phyloP scores from a whole-genome alignment of 2,888 invertebrate genomes.

The Limnephilus rhombicus region DNA sequence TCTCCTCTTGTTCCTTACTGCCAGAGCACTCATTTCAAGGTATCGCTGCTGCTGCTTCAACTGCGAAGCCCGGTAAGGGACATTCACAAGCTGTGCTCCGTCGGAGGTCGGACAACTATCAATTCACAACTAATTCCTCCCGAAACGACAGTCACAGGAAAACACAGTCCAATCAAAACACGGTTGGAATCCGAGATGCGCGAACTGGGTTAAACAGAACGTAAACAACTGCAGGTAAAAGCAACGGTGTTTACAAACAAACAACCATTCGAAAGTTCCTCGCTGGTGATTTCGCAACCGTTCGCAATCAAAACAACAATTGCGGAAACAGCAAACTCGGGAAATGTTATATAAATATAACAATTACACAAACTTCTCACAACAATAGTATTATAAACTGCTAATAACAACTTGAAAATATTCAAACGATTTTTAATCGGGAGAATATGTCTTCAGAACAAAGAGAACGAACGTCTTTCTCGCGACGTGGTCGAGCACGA shows the following conservation, averaged over 20 bases:
- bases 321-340: conserved; percentile 30
- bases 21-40: conserved; percentile 78
- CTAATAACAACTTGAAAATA: conserved; percentile 31
- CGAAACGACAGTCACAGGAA: conserved; percentile 25
- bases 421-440: conserved; percentile 12
- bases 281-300: conserved; percentile 61
- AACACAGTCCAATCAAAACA: conserved; percentile 45
- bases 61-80: conserved; percentile 57
- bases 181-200: conserved; percentile 51
- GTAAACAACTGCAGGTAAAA: conserved; percentile 63
- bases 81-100: conserved; percentile 53
- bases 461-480: conserved; percentile 22
- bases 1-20: conserved; percentile 78
- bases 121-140: not conserved
- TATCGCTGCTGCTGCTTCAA: conserved; percentile 36
- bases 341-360: conserved; percentile 11
- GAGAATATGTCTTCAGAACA: conserved; percentile 8
- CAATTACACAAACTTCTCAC: conserved; percentile 30
- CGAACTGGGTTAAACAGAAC: conserved; percentile 57
- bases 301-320: conserved; percentile 59
- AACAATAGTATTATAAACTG: conserved; percentile 13
- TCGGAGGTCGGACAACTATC: not conserved
- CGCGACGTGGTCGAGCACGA: conserved; percentile 49
- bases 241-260: conserved; percentile 64
- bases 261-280: conserved; percentile 61